Evolutionary conservation across 1,140 invertebrate genomes (phyloP).

Genomic region (Ceratina japonica): DNA sequence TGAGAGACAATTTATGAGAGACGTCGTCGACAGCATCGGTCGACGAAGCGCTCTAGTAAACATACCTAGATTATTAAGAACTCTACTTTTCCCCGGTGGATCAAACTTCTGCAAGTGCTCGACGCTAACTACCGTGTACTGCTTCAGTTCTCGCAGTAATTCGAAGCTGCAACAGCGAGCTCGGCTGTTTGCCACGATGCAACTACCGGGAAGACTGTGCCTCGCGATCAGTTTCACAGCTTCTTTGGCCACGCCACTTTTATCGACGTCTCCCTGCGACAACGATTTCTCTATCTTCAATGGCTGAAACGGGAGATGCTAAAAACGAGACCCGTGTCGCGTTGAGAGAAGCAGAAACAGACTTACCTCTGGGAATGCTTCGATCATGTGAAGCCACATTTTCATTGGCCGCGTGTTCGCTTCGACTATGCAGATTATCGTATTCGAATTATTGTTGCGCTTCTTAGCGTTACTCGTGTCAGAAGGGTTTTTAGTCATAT

Average conservation of each 20-base stretch:
- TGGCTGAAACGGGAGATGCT: constrained; percentile 60
- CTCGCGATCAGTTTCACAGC: constrained; percentile 71
- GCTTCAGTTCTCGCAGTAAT: constrained; percentile 70
- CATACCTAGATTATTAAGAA: constrained; percentile 71
- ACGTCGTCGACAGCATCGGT: too few species aligned
- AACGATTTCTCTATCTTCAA: constrained; percentile 48
- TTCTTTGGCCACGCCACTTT: constrained; percentile 70
- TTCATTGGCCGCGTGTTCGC: constrained; percentile 73
- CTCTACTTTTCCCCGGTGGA: constrained; percentile 69
- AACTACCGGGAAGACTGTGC: constrained; percentile 73
- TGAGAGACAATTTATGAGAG: too few species aligned
- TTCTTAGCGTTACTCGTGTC: constrained; percentile 68
- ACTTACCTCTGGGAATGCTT: constrained; percentile 70
- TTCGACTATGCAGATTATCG: constrained; percentile 79
- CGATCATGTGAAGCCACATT: constrained; percentile 77
- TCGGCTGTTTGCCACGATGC: constrained; percentile 74
- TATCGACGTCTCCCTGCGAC: constrained; percentile 36
- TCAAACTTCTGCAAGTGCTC: constrained; percentile 76
- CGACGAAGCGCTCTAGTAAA: neutral
- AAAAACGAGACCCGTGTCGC: neutral
- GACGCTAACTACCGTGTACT: constrained; percentile 73
- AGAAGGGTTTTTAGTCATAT: constrained; percentile 69
- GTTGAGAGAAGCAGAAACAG: neutral
- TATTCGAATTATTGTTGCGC: constrained; percentile 76
- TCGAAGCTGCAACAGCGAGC: constrained; percentile 76